Evolutionary conservation across 2,113 vertebrate species (phyloP).

Genomic region (Rhabdomys dilectus): DNA sequence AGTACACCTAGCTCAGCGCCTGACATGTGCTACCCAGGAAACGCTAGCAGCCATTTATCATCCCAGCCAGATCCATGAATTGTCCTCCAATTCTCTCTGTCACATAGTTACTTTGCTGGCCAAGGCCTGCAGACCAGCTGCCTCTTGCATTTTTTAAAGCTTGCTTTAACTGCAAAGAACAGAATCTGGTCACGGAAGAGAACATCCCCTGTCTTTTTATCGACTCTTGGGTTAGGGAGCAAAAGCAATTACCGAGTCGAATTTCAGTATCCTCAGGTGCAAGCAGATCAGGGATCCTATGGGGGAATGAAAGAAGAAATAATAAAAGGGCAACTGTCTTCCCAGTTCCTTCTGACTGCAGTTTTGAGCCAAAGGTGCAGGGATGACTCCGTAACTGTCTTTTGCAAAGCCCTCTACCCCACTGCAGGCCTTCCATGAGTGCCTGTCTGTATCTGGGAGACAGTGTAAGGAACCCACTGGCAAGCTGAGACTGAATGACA

Average conservation of each 20-base stretch:
- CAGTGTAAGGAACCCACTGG: background rate
- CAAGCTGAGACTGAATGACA: accelerated
- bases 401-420: background rate
- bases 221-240: conserved; percentile 32
- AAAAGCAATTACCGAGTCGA: conserved; percentile 47
- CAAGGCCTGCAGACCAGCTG: conserved; percentile 15
- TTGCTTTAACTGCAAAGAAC: conserved; percentile 47
- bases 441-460: background rate
- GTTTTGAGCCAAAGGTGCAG: background rate
- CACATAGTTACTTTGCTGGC: background rate
- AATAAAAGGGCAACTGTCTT: conserved; percentile 3
- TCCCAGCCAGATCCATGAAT: background rate
- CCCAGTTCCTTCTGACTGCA: background rate
- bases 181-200: conserved; percentile 47
- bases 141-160: conserved; percentile 66
- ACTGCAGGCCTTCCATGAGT: background rate
- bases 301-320: background rate
- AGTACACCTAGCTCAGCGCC: background rate
- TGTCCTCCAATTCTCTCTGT: background rate
- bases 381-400: background rate
- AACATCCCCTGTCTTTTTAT: conserved; percentile 5
- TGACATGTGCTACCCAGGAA: background rate
- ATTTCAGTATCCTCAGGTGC: conserved; percentile 25
- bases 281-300: background rate
- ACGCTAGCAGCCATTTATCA: background rate